Conservation (phyloP, 2,113 vertebrate genomes). For the Galeopterus variegatus region DNA sequence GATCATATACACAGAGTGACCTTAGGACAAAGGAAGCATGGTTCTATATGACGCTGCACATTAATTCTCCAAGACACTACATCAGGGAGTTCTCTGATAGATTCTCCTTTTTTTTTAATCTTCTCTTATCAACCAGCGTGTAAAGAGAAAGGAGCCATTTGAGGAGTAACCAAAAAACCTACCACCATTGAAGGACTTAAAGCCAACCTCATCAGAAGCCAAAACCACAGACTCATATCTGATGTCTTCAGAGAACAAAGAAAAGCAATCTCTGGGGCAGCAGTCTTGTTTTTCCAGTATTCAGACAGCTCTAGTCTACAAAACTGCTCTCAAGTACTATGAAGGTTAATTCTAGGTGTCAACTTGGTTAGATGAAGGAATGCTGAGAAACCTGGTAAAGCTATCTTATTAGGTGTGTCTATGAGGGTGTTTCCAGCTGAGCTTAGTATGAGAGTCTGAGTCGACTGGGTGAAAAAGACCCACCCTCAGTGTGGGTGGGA, state of each 20-base stretch:
- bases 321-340: neutral
- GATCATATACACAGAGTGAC: neutral
- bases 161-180: conserved; percentile 20
- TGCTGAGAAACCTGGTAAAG: too few relatives aligned
- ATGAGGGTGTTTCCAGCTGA: too few relatives aligned
- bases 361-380: too few relatives aligned
- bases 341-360: too few relatives aligned
- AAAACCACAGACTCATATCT: conserved; percentile 47
- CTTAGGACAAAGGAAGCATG: neutral
- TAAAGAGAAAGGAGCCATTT: conserved; percentile 36
- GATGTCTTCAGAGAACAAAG: conserved; percentile 14
- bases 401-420: too few relatives aligned
- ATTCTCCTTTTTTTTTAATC: neutral
- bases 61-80: neutral
- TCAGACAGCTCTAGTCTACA: neutral
- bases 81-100: neutral
- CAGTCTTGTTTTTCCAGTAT: conserved; percentile 38
- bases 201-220: conserved; percentile 34
- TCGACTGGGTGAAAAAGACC: too few relatives aligned
- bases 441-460: too few relatives aligned
- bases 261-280: conserved; percentile 16
- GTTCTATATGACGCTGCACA: neutral
- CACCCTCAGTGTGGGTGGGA: too few relatives aligned
- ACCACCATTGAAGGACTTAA: neutral
- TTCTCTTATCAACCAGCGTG: neutral